Evolutionary conservation across 2,888 invertebrate species (phyloP).

Genomic region (Boloria selene): DNA sequence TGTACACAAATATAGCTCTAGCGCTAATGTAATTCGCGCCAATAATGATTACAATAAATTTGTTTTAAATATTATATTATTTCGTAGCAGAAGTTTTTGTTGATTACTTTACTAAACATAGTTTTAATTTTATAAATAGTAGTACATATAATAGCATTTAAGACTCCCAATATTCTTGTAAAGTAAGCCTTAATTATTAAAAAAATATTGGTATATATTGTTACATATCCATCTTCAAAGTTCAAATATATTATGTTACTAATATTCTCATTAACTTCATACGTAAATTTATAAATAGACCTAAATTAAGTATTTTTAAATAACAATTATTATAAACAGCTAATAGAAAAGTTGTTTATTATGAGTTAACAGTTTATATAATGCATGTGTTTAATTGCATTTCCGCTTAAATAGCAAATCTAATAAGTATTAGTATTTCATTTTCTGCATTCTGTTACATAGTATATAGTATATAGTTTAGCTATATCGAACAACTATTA

Average conservation of each 20-base stretch:
- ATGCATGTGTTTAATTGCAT: neutral
- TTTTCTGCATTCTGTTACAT: too few relatives aligned
- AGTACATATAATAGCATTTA: too few relatives aligned
- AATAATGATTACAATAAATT: slow-evolving; percentile 19
- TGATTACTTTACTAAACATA: neutral
- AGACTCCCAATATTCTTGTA: too few relatives aligned
- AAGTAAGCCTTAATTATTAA: too few relatives aligned
- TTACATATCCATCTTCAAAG: too few relatives aligned
- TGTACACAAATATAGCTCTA: neutral
- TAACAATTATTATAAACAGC: neutral
- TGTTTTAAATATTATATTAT: slow-evolving; percentile 15
- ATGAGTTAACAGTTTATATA: slow-evolving; percentile 1
- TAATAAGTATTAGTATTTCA: neutral
- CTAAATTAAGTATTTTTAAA: neutral
- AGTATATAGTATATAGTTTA: too few relatives aligned
- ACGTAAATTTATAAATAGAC: neutral
- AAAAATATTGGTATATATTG: too few relatives aligned
- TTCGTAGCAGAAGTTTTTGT: neutral
- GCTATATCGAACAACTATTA: too few relatives aligned
- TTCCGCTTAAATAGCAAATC: neutral
- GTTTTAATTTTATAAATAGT: too few relatives aligned
- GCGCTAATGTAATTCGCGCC: slow-evolving; percentile 31
- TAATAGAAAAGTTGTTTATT: neutral
- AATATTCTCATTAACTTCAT: neutral
- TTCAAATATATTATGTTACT: too few relatives aligned